Conservation (phyloP, 2,797 vertebrate species). For the Hippoglossus hippoglossus region DNA sequence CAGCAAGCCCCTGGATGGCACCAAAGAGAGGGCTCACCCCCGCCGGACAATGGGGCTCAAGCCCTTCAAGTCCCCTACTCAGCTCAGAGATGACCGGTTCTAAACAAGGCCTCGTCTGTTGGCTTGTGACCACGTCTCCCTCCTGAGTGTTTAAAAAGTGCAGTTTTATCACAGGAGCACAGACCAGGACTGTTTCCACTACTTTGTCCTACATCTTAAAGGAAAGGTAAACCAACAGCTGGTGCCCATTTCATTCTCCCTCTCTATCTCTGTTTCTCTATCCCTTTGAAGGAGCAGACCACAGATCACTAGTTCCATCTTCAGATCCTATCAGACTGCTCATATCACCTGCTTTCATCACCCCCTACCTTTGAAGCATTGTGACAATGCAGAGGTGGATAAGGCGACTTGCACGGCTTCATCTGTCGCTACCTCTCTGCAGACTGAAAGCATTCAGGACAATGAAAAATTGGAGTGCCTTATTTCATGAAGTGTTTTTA, state of each 20-base stretch:
- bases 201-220: constrained; percentile 24
- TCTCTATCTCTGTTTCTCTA: constrained; percentile 39
- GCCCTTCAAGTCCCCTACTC: constrained; percentile 84
- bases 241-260: constrained; percentile 54
- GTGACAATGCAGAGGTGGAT: constrained; percentile 77
- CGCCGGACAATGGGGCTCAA: constrained; percentile 81
- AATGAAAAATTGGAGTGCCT: constrained; percentile 70
- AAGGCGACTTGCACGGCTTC: constrained; percentile 72
- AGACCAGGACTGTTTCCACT: constrained; percentile 40
- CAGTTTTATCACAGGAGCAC: constrained; percentile 14
- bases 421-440: constrained; percentile 70
- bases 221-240: constrained; percentile 60
- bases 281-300: constrained; percentile 65
- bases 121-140: not conserved
- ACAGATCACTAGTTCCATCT: constrained; percentile 66
- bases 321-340: constrained; percentile 68
- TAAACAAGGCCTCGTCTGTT: constrained; percentile 45
- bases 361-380: constrained; percentile 70
- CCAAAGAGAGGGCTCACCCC: constrained; percentile 83
- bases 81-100: constrained; percentile 82
- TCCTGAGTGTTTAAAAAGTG: constrained; percentile 15
- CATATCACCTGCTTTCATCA: constrained; percentile 69
- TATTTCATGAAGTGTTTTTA: constrained; percentile 70
- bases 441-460: constrained; percentile 67
- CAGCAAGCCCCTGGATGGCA: constrained; percentile 67